These are phyloP conservation scores for Atherix ibis DNA, from an alignment of 2,888 invertebrate genomes.

Conservation along the genomic window DNA sequence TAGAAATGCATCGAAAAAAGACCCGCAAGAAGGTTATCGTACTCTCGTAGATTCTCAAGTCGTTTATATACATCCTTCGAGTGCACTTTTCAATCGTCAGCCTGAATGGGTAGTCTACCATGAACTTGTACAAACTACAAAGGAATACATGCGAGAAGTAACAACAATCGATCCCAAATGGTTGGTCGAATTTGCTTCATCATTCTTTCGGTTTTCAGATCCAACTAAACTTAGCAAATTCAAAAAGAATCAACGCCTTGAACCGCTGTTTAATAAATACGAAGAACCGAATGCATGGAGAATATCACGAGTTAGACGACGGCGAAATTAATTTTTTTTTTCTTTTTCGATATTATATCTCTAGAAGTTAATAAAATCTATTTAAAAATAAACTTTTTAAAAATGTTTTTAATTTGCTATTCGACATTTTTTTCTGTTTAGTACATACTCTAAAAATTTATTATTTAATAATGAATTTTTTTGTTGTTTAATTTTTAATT, in stretches of 20 bases:
- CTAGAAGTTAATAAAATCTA: too few relatives aligned
- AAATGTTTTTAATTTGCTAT: too few relatives aligned
- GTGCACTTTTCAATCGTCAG: conserved; percentile 92
- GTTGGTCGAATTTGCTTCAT: conserved; percentile 97
- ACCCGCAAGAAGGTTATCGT: conserved; percentile 95
- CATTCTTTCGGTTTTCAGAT: conserved; percentile 98
- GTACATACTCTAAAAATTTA: too few relatives aligned
- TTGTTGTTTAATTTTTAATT: too few relatives aligned
- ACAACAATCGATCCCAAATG: conserved; percentile 95
- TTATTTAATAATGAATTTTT: too few relatives aligned
- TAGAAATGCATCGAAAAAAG: conserved; percentile 96
- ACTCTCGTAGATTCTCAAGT: conserved; percentile 96
- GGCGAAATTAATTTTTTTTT: conserved; percentile 65
- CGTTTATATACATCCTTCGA: conserved; percentile 97
- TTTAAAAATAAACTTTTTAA: too few relatives aligned
- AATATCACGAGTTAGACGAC: conserved; percentile 79
- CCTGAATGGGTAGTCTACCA: conserved; percentile 99
- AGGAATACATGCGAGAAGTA: conserved; percentile 98
- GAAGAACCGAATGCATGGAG: conserved; percentile 99
- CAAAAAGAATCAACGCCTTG: conserved; percentile 96
- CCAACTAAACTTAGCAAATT: conserved; percentile 96
- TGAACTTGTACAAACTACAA: conserved; percentile 95
- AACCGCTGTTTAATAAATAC: conserved; percentile 96
- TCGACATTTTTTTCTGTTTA: too few relatives aligned
- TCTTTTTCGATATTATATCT: too few relatives aligned